Conservation (phyloP, 2,797 vertebrate species). For the Morelia viridis region DNA sequence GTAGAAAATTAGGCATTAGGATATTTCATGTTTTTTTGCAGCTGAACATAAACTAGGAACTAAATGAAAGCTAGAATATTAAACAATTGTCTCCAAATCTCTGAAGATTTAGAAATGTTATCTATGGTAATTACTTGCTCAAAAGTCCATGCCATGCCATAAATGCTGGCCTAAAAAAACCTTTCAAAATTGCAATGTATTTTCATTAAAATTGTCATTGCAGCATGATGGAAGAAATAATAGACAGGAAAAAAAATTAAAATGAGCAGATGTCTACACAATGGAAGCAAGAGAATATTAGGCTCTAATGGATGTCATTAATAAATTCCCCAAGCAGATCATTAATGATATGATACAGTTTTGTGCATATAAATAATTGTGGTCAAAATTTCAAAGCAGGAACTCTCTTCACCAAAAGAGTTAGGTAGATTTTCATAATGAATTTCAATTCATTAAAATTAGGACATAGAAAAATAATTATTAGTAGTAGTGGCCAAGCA, state of each 20-base stretch:
- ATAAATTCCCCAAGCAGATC: conserved; percentile 60
- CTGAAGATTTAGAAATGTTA: conserved; percentile 9
- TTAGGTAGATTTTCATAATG: conserved; percentile 8
- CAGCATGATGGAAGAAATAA: not conserved
- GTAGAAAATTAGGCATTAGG: not conserved
- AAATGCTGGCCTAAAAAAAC: not conserved
- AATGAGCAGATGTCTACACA: conserved; percentile 40
- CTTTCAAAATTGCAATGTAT: not conserved
- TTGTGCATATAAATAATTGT: conserved; percentile 60
- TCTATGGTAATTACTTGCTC: conserved; percentile 5
- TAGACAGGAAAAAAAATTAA: not conserved
- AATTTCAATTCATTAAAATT: conserved; percentile 60
- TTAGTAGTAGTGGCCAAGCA: conserved; percentile 40
- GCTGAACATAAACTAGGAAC: not conserved
- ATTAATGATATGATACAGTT: conserved; percentile 64
- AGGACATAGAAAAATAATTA: conserved; percentile 31
- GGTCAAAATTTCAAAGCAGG: conserved; percentile 58
- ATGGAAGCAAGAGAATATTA: conserved; percentile 50
- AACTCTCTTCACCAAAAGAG: conserved; percentile 33
- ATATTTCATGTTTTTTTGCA: not conserved
- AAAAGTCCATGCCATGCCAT: not conserved
- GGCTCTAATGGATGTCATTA: conserved; percentile 51
- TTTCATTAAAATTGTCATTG: not conserved
- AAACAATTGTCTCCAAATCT: not conserved
- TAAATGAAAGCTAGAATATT: not conserved